phyloP scores from a whole-genome alignment of 2,113 vertebrate species.

The Callorhinus ursinus region DNA sequence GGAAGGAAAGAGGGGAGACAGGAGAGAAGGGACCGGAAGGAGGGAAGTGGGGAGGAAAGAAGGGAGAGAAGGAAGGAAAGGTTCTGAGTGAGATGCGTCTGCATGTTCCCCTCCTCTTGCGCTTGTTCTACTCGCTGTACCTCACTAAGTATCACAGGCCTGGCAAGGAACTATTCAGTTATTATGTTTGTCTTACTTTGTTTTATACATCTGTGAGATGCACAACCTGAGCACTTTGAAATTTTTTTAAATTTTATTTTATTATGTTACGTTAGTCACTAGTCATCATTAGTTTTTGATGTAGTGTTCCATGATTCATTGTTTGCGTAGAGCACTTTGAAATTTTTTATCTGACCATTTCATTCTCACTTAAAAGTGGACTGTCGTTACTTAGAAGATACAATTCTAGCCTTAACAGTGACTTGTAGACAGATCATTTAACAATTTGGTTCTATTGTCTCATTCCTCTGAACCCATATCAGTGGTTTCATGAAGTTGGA shows the following conservation, averaged over 20 bases:
- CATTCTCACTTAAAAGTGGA: background rate
- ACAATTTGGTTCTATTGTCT: background rate
- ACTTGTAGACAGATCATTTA: background rate
- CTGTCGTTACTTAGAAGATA: background rate
- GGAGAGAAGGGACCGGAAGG: fast-evolving
- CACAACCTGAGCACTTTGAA: background rate
- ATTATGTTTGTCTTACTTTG: background rate
- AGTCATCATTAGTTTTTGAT: no score
- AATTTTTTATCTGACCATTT: background rate
- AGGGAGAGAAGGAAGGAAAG: background rate
- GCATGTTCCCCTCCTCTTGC: background rate
- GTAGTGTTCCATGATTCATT: no score
- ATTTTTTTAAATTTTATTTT: background rate
- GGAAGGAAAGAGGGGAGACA: background rate
- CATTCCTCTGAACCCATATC: background rate
- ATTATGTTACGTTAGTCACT: no score
- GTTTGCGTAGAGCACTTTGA: background rate
- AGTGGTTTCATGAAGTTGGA: background rate
- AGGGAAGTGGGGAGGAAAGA: fast-evolving
- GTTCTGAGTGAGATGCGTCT: background rate
- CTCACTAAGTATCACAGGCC: background rate
- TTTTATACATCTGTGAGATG: background rate
- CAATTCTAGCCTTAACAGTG: background rate
- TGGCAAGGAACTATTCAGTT: background rate
- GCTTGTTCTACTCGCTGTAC: background rate